Evolutionary conservation across 2,113 vertebrate genomes (phyloP).

Genomic region (Mormoops blainvillei): DNA sequence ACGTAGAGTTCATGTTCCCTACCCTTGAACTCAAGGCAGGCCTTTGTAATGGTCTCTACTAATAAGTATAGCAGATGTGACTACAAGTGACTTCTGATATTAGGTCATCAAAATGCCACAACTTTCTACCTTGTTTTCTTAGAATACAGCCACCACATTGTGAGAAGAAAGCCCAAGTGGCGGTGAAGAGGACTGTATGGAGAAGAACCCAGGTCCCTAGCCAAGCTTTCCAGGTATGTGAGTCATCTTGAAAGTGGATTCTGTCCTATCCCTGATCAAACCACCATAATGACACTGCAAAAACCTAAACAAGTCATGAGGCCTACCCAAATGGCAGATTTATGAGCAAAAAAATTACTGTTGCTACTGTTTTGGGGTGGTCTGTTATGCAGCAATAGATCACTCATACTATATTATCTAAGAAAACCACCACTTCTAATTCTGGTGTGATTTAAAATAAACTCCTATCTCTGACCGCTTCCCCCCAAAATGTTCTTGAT

Average conservation of each 20-base stretch:
- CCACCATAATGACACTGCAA: not conserved
- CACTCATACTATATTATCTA: not conserved
- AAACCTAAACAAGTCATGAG: not conserved
- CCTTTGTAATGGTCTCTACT: not conserved
- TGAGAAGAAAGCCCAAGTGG: not conserved
- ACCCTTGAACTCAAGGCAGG: not conserved
- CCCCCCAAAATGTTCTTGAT: not conserved
- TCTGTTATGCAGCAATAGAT: not conserved
- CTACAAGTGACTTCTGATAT: not conserved
- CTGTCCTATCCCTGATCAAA: not conserved
- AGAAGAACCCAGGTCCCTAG: not conserved
- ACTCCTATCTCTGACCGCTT: not conserved
- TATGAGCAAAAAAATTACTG: not conserved
- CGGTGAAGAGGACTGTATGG: not conserved
- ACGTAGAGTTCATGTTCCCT: not conserved
- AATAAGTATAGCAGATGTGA: not conserved
- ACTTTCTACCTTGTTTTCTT: not conserved
- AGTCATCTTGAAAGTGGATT: not conserved
- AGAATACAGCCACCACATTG: not conserved
- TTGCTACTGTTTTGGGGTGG: not conserved
- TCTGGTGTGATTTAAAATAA: not conserved
- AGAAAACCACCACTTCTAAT: conserved; percentile 1
- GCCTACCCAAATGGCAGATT: not conserved
- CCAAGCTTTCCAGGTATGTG: not conserved
- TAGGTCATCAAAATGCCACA: not conserved